Evolutionary conservation across 2,113 vertebrate genomes (phyloP), one percentile per base, ranked within the genome.

Genomic region (Acanthochromis polyacanthus): DNA sequence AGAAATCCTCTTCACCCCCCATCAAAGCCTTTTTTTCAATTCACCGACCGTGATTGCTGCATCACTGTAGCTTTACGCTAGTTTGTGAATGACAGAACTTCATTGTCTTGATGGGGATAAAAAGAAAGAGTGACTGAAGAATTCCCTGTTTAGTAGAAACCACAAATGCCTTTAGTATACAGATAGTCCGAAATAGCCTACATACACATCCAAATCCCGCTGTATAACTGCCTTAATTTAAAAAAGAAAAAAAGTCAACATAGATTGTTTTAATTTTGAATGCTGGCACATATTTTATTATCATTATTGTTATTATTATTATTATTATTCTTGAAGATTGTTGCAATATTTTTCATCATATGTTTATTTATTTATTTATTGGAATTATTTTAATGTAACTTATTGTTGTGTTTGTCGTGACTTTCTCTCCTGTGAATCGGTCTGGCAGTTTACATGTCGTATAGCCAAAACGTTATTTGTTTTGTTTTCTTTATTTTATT

Each of bases 351-450:
- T 97, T 96, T 96, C 96, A 96, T 95, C 94, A 95, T 95, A 91
- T 91, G 90, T 94, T 93, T 93, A 95, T 95, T 98, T 99, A 98
- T 99, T 99, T 99, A 99, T 99, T 97, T 96, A 97, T 97, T 97
- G 94, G 89, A 95, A 96, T 96, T 93, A 96, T 96, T 95, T 93
- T 90, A 36, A 90, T 93, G 92, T 95, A 96, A 95, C 94, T 96
- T 96, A 97, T 97, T 97, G 95, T 96, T 96, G 96, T 97, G 96
- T 91, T 91, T 90, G 93, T 89, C 91, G 93, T 93, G 93, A 92
- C 83, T 85, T 87, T 78, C 80, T 71, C 40, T 43, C 43, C 73
- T 88, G 93, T 95, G 91, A 92, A 92, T 94, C 90, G 90, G 90
- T 89, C 87, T 92, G 95, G 95, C 95, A 96, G 97, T 96, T 97